Evolutionary conservation across 2,888 invertebrate genomes (phyloP).

Genomic region (Cheilosia grossa): DNA sequence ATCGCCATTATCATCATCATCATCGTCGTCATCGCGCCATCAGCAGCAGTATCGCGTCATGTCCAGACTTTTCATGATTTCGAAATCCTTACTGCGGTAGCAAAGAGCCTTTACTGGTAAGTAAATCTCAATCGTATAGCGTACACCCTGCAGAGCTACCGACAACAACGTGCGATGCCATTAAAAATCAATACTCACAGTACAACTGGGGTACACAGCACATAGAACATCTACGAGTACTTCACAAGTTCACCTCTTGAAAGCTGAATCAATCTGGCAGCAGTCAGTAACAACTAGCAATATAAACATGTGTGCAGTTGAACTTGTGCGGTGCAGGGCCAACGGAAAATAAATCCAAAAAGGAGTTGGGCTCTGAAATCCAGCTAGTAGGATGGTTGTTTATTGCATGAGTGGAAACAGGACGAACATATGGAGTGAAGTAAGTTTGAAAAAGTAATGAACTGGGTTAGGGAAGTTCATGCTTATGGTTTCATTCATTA

Average conservation of each 20-base stretch:
- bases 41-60: conserved; percentile 23
- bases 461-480: conserved; percentile 9
- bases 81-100: neutral
- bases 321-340: neutral
- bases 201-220: neutral
- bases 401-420: conserved; percentile 21
- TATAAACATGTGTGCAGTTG: neutral
- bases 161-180: conserved; percentile 39
- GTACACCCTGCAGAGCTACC: neutral
- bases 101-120: neutral
- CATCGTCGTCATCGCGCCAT: conserved; percentile 9
- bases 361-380: conserved; percentile 12
- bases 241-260: conserved; percentile 35
- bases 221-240: conserved; percentile 6
- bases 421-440: neutral
- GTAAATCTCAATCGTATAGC: neutral
- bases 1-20: conserved; percentile 11
- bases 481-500: conserved; percentile 13
- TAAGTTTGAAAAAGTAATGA: conserved; percentile 38
- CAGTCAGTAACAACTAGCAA: conserved; percentile 27
- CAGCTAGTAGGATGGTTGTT: conserved; percentile 20
- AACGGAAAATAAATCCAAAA: neutral
- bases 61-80: conserved; percentile 43
- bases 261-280: conserved; percentile 35
- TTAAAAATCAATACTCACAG: conserved; percentile 49